Base-by-base conservation (phyloP, 2,888 invertebrate genomes). In the Dexiosoma caninum region DNA sequence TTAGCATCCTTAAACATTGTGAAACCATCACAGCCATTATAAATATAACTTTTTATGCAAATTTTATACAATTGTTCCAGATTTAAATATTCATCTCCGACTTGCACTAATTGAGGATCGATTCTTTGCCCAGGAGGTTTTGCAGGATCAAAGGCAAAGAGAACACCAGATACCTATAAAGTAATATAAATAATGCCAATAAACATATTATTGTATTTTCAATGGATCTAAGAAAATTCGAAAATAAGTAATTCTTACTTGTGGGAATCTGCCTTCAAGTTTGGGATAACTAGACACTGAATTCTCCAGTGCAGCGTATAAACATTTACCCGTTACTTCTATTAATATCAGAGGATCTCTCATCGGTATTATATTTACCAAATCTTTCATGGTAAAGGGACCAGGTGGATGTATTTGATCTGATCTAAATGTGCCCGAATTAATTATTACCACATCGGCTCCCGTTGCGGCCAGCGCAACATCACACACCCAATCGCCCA, bases 191-290 rank as follows among this genome's bases (percentile, higher is more conserved):
- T 4, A 27, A 51, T n/a, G n/a, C n/a, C n/a, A n/a, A n/a, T n/a
- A n/a, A n/a, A n/a, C n/a, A n/a, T n/a, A 37, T 23, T 30, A 37
- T 37, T 37, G 40, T 27, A 2, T 9, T 35, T 27, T 16, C 0
- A 40, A 9, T 7, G 10, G 0, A 59, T 21, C 3, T 9, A 23
- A 3, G 9, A 0, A 35, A 5, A 0, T 30, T 30, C n/a, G 2
- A 4, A 6, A 42, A 27, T 2, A n/a, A 0, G 14, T 35, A 21
- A 30, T 8, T 12, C 49, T 71, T 60, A 92, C 92, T 91, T 97
- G 97, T 0, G 96, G 96, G 88, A 97, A 97, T 83, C 97, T 90
- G 0, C 97, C 97, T 89, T 97, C 97, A 23, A 97, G 90, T 85
- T 95, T 95, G 0, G 97, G 97, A 89, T 95, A 97, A 87, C 95